Base-by-base conservation (phyloP, 1,140 invertebrate species). In the Drosophila pallidifrons region DNA sequence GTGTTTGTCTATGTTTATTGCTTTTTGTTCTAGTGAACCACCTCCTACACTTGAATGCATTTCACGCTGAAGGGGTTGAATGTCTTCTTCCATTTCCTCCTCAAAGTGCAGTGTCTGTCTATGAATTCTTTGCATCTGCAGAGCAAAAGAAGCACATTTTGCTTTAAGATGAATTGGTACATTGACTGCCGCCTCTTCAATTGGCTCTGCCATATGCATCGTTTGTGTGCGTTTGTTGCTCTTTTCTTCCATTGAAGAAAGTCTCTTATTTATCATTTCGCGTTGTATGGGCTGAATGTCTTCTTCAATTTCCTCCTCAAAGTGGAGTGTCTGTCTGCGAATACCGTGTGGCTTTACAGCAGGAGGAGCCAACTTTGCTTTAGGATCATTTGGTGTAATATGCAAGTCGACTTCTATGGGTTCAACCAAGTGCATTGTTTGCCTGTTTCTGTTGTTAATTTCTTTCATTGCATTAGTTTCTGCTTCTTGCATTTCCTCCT, bases 81-180 rank as follows among this genome's bases (percentile, higher is more conserved):
- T 20, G 2, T 20, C 20, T 20, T 20, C 20, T 20, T 20, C 20
- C 2, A 20, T 20, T 10, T 64, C 51, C 35, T 59, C 70, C 51
- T 67, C 52, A 5, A 70, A 45, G 1, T 20, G 13, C 1, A 66
- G 47, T 3, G 43, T 65, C 28, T 79, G 11, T 46, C 58, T 67
- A 1, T 47, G 28, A 2, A 1, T 60, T 15, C 5, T 20, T 20
- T 1, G 1, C 16, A 20, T 20, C 16, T 20, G 16, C 20, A 43
- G 41, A 11, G 8, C 10, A 10, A 4, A 43, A 7, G 49, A 10
- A 6, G 5, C 6, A n/a, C 10, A 7, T 5, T 13, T 13, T 32
- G 25, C 51, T 52, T 11, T n/a, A 52, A n/a, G 25, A 32, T 25
- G 5, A 3, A 11, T n/a, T n/a, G 49, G 11, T 5, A 28, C 20